A percentile compares a stretch with the other conserved stretches of the same genome.
Conservation (phyloP, 1,140 invertebrate species). For the Phymorhynchus buccinoides region DNA sequence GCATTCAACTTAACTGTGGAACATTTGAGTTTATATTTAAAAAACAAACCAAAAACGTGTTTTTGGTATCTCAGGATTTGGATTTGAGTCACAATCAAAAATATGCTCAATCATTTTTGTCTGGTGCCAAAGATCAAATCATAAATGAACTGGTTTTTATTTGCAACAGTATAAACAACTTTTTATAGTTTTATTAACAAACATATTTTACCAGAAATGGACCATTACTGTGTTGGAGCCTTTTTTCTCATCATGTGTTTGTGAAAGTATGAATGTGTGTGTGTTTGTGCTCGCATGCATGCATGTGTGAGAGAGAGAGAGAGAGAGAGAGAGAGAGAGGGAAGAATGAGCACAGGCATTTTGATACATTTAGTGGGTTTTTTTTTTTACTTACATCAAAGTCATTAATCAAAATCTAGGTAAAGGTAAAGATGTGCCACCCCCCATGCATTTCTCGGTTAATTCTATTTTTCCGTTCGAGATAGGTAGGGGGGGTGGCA, state of each 20-base stretch:
- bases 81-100: neutral
- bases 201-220: neutral
- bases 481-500: no score
- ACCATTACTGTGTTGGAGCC: neutral
- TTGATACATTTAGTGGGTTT: no score
- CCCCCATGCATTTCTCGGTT: no score
- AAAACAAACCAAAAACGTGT: no score
- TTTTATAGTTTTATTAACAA: neutral
- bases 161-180: neutral
- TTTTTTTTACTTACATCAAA: no score
- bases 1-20: no score
- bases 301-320: neutral
- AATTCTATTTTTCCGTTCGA: no score
- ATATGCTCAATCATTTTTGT: neutral
- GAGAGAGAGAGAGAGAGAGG: neutral
- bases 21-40: no score
- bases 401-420: no score
- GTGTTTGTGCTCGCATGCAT: neutral
- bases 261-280: neutral
- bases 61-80: neutral
- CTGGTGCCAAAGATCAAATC: neutral
- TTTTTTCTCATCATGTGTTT: no score
- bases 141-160: neutral
- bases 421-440: no score
- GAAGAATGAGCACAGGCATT: no score